These are phyloP conservation scores for Halictus rubicundus DNA, from an alignment of 1,140 invertebrate species.

Conservation along the genomic window DNA sequence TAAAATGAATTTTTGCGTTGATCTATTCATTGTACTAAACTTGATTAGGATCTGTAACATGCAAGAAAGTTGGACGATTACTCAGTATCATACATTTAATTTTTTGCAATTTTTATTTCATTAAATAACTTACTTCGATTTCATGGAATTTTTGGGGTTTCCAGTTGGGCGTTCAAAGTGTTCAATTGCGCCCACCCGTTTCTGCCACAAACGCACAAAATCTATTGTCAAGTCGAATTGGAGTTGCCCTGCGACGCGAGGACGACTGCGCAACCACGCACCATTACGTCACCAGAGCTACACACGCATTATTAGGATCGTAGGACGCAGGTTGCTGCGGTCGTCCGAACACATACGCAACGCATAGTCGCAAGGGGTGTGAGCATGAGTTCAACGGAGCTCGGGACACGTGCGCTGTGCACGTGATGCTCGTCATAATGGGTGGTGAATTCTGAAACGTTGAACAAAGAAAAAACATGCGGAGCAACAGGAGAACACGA, in stretches of 20 bases:
- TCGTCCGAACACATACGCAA: not conserved
- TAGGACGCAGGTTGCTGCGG: conserved; percentile 60
- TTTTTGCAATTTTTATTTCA: too few relatives aligned
- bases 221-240: too few relatives aligned
- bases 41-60: too few relatives aligned
- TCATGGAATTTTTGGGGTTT: too few relatives aligned
- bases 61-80: too few relatives aligned
- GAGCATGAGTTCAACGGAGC: not conserved
- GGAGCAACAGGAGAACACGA: conserved; percentile 76
- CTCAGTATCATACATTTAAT: too few relatives aligned
- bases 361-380: conserved; percentile 12
- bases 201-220: too few relatives aligned
- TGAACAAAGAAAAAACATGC: conserved; percentile 80
- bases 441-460: conserved; percentile 69
- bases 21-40: too few relatives aligned
- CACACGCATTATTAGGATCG: conserved; percentile 77
- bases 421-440: conserved; percentile 52
- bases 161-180: too few relatives aligned
- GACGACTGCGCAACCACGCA: conserved; percentile 66
- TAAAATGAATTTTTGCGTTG: too few relatives aligned
- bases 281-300: conserved; percentile 72
- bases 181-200: too few relatives aligned
- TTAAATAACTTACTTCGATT: too few relatives aligned
- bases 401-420: conserved; percentile 6
- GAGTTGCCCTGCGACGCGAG: not conserved